phyloP scores from a whole-genome alignment of 2,113 vertebrate species.

The Phaethon lepturus region DNA sequence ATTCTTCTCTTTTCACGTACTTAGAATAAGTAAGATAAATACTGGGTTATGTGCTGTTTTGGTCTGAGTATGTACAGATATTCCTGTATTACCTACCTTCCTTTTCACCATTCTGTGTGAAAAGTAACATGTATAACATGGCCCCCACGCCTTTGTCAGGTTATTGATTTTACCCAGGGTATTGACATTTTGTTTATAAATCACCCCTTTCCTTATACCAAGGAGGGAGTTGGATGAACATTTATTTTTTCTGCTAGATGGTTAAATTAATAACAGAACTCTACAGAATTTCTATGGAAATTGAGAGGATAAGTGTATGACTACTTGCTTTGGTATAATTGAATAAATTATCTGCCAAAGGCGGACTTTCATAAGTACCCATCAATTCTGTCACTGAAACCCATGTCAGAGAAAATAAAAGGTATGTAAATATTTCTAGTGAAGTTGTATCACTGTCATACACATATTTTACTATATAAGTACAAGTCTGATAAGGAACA shows the following conservation, averaged over 20 bases:
- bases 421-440: not conserved
- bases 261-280: not conserved
- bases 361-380: not conserved
- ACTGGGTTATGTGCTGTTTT: not conserved
- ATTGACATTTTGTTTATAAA: not conserved
- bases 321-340: not conserved
- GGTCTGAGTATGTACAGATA: not conserved
- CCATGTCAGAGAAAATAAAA: not conserved
- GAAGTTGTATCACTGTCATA: not conserved
- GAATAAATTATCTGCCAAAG: not conserved
- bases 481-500: too few species aligned
- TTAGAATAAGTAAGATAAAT: not conserved
- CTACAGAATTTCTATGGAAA: not conserved
- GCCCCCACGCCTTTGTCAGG: not conserved
- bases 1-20: not conserved
- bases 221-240: not conserved
- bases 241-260: not conserved
- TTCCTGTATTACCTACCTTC: not conserved
- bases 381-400: not conserved
- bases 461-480: not conserved
- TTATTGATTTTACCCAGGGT: not conserved
- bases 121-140: rapidly evolving
- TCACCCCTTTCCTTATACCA: not conserved
- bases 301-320: not conserved
- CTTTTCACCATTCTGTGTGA: not conserved